Evolutionary conservation across 2,797 vertebrate species (phyloP), one percentile per base, ranked within the genome.

Genomic region (Halcyon badia): DNA sequence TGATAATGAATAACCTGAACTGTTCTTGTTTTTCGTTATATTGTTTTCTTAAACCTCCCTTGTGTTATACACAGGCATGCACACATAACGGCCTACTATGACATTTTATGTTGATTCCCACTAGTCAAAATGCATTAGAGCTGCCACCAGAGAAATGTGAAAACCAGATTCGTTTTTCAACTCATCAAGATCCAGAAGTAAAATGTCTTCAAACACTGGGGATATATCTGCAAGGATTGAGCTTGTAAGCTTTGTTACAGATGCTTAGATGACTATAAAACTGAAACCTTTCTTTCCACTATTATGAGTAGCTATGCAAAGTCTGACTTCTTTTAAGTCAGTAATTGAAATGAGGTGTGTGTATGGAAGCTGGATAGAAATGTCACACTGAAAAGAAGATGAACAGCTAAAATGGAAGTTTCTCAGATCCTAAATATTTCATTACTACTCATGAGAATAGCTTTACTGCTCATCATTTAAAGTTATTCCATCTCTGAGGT

Each of bases 361-460:
- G 58, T 75, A 70, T 52, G 42, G 75, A 83, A 94, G 28, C 52
- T 86, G 70, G 31, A 64, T 85, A 79, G 87, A 83, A 93, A 94
- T 58, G 52, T 64, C 54, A 82, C 39, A 64, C 56, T 82, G 61
- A 62, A 92, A 94, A 87, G 85, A 90, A 73, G 68, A 82, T 41
- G 68, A 92, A 91, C 77, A 83, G 65, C 65, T 94, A 85, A 96
- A 94, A 96, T 87, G 90, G 68, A 88, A 88, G 57, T 86, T 95
- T 72, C 44, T 90, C 52, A 65, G 62, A 78, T 72, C 28, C 52
- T 97, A 83, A 97, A 94, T 94, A 87, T 94, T 94, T 97, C 6
- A 93, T 95, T 87, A 81, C 69, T 72, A 64, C 90, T 90, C 87
- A 84, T 17, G 83, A 95, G 89, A 70, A 60, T 93, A 93, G 66